Evolutionary conservation across 2,888 invertebrate genomes (phyloP).

Genomic region (Lumbricus terrestris): DNA sequence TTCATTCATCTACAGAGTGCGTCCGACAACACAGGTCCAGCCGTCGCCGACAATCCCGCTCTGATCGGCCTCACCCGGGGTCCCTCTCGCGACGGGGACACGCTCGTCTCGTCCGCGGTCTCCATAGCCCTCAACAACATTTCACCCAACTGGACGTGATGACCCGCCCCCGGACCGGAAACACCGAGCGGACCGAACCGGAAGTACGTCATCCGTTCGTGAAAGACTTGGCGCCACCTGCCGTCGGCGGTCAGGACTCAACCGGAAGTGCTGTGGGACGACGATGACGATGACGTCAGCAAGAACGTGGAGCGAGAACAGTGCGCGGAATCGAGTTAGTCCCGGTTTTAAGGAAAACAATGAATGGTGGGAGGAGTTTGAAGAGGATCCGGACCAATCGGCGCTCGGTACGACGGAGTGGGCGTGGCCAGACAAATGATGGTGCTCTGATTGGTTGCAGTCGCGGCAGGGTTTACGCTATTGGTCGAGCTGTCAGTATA

Average conservation of each 20-base stretch:
- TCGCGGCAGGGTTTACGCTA: neutral
- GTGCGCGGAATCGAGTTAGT: neutral
- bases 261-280: slow-evolving; percentile 3
- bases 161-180: neutral
- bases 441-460: neutral
- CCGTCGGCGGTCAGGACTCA: neutral
- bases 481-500: neutral
- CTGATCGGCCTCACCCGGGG: neutral
- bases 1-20: neutral
- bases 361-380: neutral
- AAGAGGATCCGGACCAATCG: neutral
- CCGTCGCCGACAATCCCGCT: neutral
- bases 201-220: neutral
- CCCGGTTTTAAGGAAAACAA: too few relatives aligned
- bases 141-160: slow-evolving; percentile 14
- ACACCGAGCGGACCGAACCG: neutral
- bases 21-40: neutral
- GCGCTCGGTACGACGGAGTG: neutral
- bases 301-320: neutral
- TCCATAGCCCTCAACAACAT: neutral
- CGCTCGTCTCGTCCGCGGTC: neutral
- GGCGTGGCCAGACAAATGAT: neutral
- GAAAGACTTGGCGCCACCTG: neutral
- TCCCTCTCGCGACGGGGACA: neutral
- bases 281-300: too few relatives aligned